A percentile compares a stretch with the other conserved stretches of the same genome.
phyloP scores from a whole-genome alignment of 2,888 invertebrate species.

The Drosophila cognata region DNA sequence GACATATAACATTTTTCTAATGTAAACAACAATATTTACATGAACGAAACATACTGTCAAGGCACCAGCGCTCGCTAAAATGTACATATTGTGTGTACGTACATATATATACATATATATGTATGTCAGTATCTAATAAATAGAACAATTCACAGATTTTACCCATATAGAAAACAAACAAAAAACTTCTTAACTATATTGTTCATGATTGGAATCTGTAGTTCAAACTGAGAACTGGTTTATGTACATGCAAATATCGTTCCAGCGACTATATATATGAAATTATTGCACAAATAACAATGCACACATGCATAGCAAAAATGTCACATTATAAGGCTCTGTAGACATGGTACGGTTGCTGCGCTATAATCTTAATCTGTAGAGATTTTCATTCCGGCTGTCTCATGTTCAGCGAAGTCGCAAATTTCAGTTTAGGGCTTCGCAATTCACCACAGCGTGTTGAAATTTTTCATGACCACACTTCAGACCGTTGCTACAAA shows the following conservation, averaged over 20 bases:
- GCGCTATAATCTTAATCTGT: slow-evolving; percentile 19
- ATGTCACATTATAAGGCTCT: neutral
- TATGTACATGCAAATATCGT: neutral
- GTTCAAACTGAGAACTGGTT: neutral
- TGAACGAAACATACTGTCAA: neutral
- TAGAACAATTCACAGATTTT: neutral
- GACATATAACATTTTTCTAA: neutral
- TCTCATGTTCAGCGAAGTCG: slow-evolving; percentile 43
- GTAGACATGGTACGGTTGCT: slow-evolving; percentile 8
- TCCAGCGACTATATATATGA: neutral
- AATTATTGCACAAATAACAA: neutral
- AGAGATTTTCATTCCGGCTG: slow-evolving; percentile 23
- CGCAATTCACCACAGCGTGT: slow-evolving; percentile 60
- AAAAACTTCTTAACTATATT: neutral
- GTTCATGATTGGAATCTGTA: neutral
- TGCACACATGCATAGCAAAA: neutral
- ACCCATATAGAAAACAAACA: neutral
- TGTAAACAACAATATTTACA: slow-evolving; percentile 27
- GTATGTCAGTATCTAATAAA: neutral
- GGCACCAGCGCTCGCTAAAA: neutral
- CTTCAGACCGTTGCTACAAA: slow-evolving; percentile 8
- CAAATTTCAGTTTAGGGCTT: slow-evolving; percentile 33
- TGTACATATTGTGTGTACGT: neutral
- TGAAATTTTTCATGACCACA: slow-evolving; percentile 56
- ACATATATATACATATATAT: neutral